Percentiles rank a stretch among this genome's conserved stretches.
phyloP scores from a whole-genome alignment of 1,140 invertebrate species.

The Sarcophaga peregrina region DNA sequence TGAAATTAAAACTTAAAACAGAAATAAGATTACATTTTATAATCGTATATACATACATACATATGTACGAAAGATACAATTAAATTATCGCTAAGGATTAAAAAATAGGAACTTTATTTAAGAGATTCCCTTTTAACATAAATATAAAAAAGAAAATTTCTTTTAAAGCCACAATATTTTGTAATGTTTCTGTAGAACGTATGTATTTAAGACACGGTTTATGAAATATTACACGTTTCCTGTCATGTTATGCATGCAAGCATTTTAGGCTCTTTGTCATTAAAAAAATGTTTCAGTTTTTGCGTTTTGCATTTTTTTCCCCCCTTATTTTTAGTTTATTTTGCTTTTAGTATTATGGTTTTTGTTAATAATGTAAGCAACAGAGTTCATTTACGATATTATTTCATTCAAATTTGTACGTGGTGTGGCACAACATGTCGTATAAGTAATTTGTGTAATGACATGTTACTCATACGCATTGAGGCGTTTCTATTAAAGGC shows the following conservation, averaged over 20 bases:
- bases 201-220: neutral
- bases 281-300: neutral
- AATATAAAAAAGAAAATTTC: too few species aligned
- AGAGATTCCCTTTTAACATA: neutral
- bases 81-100: neutral
- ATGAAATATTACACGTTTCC: slow-evolving; percentile 9
- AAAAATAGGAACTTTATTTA: neutral
- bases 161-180: too few species aligned
- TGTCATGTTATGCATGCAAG: slow-evolving; percentile 11
- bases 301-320: too few species aligned
- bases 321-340: neutral
- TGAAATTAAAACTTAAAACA: neutral
- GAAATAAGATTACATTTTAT: neutral
- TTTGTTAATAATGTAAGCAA: neutral
- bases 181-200: too few species aligned
- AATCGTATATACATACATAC: neutral
- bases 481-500: neutral
- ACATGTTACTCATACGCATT: neutral
- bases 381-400: too few species aligned
- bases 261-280: neutral
- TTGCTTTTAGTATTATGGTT: neutral
- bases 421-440: neutral
- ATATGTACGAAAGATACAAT: neutral
- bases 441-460: neutral
- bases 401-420: too few species aligned